These are phyloP conservation scores for Tenthredo distinguenda DNA, from an alignment of 2,888 invertebrate species.

Conservation along the genomic window DNA sequence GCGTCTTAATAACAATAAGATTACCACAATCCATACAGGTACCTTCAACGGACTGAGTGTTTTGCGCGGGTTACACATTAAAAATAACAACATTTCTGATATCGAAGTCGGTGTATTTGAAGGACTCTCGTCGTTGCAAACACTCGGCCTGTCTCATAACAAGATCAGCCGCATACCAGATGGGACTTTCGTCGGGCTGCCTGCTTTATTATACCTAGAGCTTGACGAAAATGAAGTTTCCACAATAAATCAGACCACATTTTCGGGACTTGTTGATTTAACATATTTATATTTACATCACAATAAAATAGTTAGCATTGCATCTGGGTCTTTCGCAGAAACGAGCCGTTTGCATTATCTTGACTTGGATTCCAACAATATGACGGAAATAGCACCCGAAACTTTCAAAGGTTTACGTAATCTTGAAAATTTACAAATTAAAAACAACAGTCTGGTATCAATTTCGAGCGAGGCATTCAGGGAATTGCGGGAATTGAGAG, in stretches of 20 bases:
- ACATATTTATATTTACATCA: slow-evolving; percentile 72
- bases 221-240: neutral
- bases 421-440: too few relatives aligned
- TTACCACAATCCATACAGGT: neutral
- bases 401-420: neutral
- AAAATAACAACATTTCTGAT: neutral
- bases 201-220: too few relatives aligned
- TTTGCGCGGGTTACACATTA: neutral
- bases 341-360: slow-evolving; percentile 70
- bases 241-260: slow-evolving; percentile 66
- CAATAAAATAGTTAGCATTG: slow-evolving; percentile 74
- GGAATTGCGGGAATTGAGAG: slow-evolving; percentile 70
- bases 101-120: neutral
- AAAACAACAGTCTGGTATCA: too few relatives aligned
- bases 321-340: slow-evolving; percentile 72
- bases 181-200: neutral
- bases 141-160: neutral
- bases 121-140: neutral
- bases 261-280: slow-evolving; percentile 55
- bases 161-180: neutral
- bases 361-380: slow-evolving; percentile 75
- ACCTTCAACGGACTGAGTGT: neutral
- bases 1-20: neutral
- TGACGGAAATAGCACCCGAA: slow-evolving; percentile 67
- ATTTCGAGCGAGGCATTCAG: slow-evolving; percentile 41